Conservation (phyloP, 2,797 vertebrate genomes). For the Parambassis ranga region DNA sequence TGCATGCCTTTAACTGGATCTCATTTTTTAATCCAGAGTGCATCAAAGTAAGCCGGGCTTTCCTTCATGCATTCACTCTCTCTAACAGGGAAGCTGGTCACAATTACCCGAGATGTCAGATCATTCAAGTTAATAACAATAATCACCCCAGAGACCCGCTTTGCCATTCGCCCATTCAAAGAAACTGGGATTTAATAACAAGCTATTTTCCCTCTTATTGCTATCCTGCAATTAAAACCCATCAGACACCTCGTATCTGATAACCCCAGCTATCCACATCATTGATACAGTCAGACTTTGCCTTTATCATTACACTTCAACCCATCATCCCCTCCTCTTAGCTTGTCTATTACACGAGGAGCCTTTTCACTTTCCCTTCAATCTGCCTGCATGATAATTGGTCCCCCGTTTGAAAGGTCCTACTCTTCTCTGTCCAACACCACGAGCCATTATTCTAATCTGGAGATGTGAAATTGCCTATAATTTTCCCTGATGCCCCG, state of each 20-base stretch:
- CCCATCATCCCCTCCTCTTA: conserved; percentile 49
- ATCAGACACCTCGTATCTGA: conserved; percentile 71
- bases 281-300: conserved; percentile 57
- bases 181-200: conserved; percentile 71
- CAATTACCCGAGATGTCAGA: conserved; percentile 72
- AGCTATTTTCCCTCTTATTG: conserved; percentile 55
- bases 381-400: conserved; percentile 77
- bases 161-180: conserved; percentile 57
- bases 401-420: conserved; percentile 75
- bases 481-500: conserved; percentile 83
- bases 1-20: conserved; percentile 1
- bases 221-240: conserved; percentile 78
- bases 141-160: conserved; percentile 66
- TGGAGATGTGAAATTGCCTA: conserved; percentile 86
- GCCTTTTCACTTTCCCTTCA: conserved; percentile 74
- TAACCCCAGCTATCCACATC: conserved; percentile 44
- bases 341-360: conserved; percentile 60
- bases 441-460: conserved; percentile 84
- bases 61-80: conserved; percentile 39
- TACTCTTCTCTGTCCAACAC: conserved; percentile 79
- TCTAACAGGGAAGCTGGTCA: conserved; percentile 52
- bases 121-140: conserved; percentile 78
- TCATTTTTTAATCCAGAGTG: conserved; percentile 13
- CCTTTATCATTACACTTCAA: conserved; percentile 62
- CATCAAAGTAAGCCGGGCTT: conserved; percentile 14